Conservation (phyloP, 2,797 vertebrate species). For the Gymnocypris eckloni region DNA sequence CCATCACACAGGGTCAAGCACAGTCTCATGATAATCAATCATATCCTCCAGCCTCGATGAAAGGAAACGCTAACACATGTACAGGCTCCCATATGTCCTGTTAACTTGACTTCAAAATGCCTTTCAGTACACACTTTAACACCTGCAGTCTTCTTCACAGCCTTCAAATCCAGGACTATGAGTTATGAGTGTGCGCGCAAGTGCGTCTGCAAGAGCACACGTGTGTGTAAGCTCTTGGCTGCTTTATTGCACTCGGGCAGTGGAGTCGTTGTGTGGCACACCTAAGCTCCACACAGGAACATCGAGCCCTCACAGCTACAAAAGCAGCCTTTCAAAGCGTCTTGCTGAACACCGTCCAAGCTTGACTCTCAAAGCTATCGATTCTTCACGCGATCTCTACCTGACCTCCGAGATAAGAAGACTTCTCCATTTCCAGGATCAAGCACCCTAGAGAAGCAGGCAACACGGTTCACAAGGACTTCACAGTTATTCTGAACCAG, state of each 20-base stretch:
- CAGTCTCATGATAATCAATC: conserved; percentile 34
- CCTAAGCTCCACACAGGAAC: conserved; percentile 74
- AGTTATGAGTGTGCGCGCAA: conserved; percentile 41
- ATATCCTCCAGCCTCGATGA: conserved; percentile 38
- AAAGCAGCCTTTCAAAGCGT: conserved; percentile 73
- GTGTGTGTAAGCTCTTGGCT: conserved; percentile 29
- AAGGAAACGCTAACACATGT: conserved; percentile 47
- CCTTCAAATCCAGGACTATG: conserved; percentile 29
- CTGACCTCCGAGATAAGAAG: conserved; percentile 62
- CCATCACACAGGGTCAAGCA: conserved; percentile 10
- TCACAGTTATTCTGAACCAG: conserved; percentile 27
- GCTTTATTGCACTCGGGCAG: conserved; percentile 46
- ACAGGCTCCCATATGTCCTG: conserved; percentile 45
- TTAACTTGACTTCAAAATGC: conserved; percentile 44
- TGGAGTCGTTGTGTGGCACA: conserved; percentile 54
- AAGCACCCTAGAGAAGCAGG: conserved; percentile 25
- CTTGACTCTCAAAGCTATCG: conserved; percentile 43
- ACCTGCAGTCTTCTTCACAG: conserved; percentile 37
- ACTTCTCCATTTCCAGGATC: conserved; percentile 50
- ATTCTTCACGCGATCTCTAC: conserved; percentile 61
- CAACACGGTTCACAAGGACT: conserved; percentile 11
- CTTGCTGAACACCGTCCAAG: conserved; percentile 51
- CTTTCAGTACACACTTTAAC: conserved; percentile 27
- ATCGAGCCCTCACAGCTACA: conserved; percentile 67
- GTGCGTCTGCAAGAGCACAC: conserved; percentile 21